Percentiles rank a stretch among this genome's conserved stretches.
Evolutionary conservation across 2,797 vertebrate species (phyloP).

Genomic region (Agapornis canus): DNA sequence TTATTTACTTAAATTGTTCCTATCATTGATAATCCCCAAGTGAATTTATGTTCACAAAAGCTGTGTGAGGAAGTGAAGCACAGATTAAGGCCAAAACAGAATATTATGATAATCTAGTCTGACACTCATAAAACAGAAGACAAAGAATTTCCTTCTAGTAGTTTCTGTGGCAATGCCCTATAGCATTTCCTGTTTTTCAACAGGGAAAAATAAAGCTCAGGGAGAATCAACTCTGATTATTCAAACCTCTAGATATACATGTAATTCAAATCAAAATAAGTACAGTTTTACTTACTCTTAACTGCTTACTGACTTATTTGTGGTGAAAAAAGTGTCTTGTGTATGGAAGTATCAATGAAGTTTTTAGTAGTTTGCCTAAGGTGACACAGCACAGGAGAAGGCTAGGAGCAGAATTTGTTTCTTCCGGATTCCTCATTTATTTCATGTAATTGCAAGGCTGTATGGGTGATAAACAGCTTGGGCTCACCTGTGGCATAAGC

Average conservation of each 20-base stretch:
- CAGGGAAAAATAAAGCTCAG: not conserved
- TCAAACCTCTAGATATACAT: not conserved
- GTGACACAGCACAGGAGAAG: not conserved
- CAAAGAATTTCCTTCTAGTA: not conserved
- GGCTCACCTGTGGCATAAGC: not conserved
- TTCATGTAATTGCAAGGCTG: not conserved
- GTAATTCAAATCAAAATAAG: not conserved
- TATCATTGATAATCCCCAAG: not conserved
- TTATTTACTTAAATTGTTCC: not conserved
- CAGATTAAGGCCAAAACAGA: not conserved
- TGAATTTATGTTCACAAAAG: not conserved
- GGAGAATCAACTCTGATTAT: not conserved
- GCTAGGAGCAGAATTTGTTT: not conserved
- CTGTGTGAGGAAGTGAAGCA: not conserved
- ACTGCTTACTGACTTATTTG: not conserved
- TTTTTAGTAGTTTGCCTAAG: not conserved
- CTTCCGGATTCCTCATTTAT: not conserved
- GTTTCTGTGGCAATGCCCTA: not conserved
- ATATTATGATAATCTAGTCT: not conserved
- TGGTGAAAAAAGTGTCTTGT: not conserved
- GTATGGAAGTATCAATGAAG: accelerated
- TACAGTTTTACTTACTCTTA: not conserved
- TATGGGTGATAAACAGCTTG: not conserved
- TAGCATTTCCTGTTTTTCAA: not conserved
- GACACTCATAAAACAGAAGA: not conserved